Percentiles rank a stretch among this genome's conserved stretches.
Conservation (phyloP, 2,797 vertebrate species). For the Parauchenoglanis punctatus region DNA sequence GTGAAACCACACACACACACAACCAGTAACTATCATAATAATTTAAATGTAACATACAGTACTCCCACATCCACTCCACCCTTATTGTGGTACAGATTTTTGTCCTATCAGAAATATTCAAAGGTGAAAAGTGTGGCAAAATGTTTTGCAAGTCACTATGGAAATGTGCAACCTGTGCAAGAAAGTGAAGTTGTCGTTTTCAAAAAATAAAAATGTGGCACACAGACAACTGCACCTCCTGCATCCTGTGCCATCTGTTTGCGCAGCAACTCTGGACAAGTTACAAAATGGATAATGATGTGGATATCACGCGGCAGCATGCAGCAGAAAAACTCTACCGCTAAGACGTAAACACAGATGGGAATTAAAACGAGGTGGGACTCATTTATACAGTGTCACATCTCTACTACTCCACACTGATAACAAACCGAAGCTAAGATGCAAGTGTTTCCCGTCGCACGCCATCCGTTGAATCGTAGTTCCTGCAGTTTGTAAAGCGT, state of each 20-base stretch:
- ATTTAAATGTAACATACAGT: no score
- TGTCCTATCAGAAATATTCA: background rate
- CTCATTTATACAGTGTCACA: conserved; percentile 37
- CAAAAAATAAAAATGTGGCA: conserved; percentile 70
- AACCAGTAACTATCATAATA: background rate
- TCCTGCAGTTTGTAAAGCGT: background rate
- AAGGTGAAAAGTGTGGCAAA: background rate
- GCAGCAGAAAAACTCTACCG: conserved; percentile 69
- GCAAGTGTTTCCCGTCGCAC: background rate
- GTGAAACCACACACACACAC: background rate
- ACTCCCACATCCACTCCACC: background rate
- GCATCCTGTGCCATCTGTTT: conserved; percentile 79
- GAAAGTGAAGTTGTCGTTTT: conserved; percentile 31
- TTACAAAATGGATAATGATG: conserved; percentile 76
- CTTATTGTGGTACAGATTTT: background rate
- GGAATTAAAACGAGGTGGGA: conserved; percentile 45
- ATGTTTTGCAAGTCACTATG: background rate
- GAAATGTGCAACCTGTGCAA: conserved; percentile 44
- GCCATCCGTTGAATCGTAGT: background rate
- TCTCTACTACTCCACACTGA: conserved; percentile 15
- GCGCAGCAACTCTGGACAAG: conserved; percentile 72
- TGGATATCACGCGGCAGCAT: conserved; percentile 63
- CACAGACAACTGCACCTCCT: conserved; percentile 74
- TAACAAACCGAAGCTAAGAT: background rate
- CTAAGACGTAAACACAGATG: conserved; percentile 64